Evolutionary conservation across 2,797 vertebrate species (phyloP), one percentile per base, ranked within the genome.

Genomic region (Hippocampus kuda): DNA sequence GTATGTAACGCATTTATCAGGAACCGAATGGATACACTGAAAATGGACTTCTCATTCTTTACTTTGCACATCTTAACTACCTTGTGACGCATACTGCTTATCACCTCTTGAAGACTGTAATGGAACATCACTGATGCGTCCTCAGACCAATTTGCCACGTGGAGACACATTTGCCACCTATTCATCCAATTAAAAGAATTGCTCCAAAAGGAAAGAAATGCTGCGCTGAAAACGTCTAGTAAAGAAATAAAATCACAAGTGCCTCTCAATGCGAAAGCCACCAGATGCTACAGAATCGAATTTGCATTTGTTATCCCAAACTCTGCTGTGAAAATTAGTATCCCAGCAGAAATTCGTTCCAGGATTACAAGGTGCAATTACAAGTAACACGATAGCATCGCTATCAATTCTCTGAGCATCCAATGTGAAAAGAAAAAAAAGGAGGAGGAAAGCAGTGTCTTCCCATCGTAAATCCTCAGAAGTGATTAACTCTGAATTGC

Each of bases 401-500:
- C 77, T 68, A 61, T 79, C 83, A 84, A 82, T 83, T 88, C 79
- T 77, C 73, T 34, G 48, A 77, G 73, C 71, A 72, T 76, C 16
- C 3, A 75, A 75, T 59, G 68, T 57, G 64, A 69, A 70, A 46
- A 68, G 63, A 66, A 69, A 15, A 15, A 65, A 72, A 49, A 5
- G 67, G 68, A 46, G 63, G 66, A 62, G 68, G 62, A 41, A n/a
- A 68, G 65, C 81, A 81, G 71, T 24, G 53, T n/a, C 53, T 56
- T 26, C 53, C 53, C 10, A 72, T 79, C 74, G 80, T 81, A 60
- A 87, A 89, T 87, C 81, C 85, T 81, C 75, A 84, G 67, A 73
- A 79, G 79, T 87, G 84, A 88, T 85, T 85, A 90, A 87, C 81
- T 87, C 84, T 89, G 86, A 89, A 89, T 87, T 78, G 78, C 79